Evolutionary conservation across 2,113 vertebrate species (phyloP), one percentile per base, ranked within the genome.

Genomic region (Scophthalmus maximus): DNA sequence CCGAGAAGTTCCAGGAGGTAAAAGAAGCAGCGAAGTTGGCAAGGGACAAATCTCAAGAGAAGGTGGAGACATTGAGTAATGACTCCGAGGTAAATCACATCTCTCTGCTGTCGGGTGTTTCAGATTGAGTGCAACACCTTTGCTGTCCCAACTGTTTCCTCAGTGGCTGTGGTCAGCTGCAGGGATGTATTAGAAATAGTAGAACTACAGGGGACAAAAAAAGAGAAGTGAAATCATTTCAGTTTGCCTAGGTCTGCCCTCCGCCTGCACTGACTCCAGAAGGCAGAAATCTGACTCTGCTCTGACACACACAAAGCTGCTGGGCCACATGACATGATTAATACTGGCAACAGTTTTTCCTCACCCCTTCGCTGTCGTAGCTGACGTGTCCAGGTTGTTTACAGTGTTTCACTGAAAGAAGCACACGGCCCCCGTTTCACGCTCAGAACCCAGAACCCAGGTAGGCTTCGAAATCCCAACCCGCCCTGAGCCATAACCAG

Each of bases 1-100:
- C 98, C 53, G 98, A 99, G 85, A 99, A 98, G 87, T 99, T 99
- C 88, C 96, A 95, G 90, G 98, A 99, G 73, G 96, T 99, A 12
- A 98, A 96, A 91, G 97, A 99, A 76, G 96, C 97, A 7, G 97
- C 98, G 53, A 96, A 93, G 77, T 83, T 97, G 15, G 97, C 96
- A 32, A 93, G 95, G 89, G 98, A 99, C 77, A 95, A 96, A 86
- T 97, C 97, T 68, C 97, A 97, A 90, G 98, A 99, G 86, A 98
- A 97, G 91, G 93, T 73, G 7, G 97, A 99, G 73, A 96, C 94
- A 0, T 90, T 95, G 9, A 98, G 96, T 75, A 95, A 96, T 84
- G 95, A 98, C 89, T 98, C 96, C 38, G 95, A 96, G 90, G 98
- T 98, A 94, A 91, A 91, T 18, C 15, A 65, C 65, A 52, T 76